Conservation (phyloP, 2,113 vertebrate species). For the Paramisgurnus dabryanus region DNA sequence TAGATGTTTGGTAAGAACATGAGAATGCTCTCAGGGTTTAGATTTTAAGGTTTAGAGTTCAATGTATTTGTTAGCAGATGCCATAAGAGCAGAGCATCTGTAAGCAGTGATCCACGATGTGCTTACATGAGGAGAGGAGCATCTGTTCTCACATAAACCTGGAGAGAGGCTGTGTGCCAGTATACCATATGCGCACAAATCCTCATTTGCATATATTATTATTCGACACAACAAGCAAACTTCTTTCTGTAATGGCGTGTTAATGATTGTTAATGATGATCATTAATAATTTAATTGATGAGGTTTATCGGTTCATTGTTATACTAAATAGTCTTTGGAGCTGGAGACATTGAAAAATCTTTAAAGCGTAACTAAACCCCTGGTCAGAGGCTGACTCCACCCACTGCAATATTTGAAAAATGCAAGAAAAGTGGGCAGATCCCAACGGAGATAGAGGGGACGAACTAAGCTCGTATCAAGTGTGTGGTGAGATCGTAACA, state of each 20-base stretch:
- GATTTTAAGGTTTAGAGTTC: neutral
- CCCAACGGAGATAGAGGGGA: no score
- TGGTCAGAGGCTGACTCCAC: no score
- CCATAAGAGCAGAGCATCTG: conserved; percentile 14
- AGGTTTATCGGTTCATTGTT: no score
- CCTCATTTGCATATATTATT: conserved; percentile 9
- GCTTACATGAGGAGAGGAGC: conserved; percentile 16
- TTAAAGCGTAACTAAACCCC: no score
- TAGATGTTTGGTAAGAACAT: neutral
- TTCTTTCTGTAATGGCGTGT: no score
- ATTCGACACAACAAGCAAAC: neutral
- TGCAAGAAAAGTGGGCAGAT: no score
- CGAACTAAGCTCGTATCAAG: no score
- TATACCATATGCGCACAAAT: neutral
- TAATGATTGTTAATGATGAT: no score
- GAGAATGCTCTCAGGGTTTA: neutral
- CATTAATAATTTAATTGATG: no score
- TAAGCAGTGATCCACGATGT: neutral
- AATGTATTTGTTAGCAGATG: conserved; percentile 22
- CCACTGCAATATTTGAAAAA: no score
- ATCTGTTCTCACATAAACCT: conserved; percentile 13
- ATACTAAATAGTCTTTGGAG: neutral
- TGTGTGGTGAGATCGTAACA: no score
- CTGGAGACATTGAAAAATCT: no score
- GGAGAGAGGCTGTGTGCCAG: neutral